Percentiles rank a stretch among this genome's conserved stretches.
phyloP scores from a whole-genome alignment of 2,113 vertebrate genomes.

The Pteronura brasiliensis region DNA sequence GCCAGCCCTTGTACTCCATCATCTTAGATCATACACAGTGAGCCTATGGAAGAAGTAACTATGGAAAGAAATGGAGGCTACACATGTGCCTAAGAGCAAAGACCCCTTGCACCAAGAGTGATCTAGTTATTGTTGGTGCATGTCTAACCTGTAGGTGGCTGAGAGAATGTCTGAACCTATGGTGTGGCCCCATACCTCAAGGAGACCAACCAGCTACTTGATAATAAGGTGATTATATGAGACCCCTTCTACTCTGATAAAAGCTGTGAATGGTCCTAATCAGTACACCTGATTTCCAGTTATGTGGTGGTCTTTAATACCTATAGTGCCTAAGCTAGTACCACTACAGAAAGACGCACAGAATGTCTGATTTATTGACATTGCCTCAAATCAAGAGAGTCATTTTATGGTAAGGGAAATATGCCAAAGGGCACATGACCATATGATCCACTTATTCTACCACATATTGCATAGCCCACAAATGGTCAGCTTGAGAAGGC shows the following conservation, averaged over 20 bases:
- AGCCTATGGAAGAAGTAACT: not conserved
- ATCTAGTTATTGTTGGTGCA: not conserved
- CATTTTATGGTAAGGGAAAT: not conserved
- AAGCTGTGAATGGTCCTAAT: not conserved
- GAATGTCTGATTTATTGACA: not conserved
- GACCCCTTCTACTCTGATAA: not conserved
- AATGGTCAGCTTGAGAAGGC: not conserved
- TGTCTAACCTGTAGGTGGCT: not conserved
- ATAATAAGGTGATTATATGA: not conserved
- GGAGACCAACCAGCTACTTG: not conserved
- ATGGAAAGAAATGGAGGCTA: not conserved
- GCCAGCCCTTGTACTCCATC: not conserved
- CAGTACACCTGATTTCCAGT: not conserved
- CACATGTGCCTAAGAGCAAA: not conserved
- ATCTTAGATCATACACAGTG: not conserved
- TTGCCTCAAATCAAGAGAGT: not conserved
- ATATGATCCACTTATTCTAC: not conserved
- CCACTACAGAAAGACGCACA: not conserved
- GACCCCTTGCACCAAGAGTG: not conserved
- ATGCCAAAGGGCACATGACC: not conserved
- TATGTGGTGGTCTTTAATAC: not conserved
- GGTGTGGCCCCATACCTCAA: not conserved
- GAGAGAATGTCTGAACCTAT: not conserved
- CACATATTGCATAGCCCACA: not conserved
- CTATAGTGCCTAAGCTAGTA: not conserved